Base-by-base conservation (phyloP, 2,113 vertebrate genomes). In the Acanthochromis polyacanthus region DNA sequence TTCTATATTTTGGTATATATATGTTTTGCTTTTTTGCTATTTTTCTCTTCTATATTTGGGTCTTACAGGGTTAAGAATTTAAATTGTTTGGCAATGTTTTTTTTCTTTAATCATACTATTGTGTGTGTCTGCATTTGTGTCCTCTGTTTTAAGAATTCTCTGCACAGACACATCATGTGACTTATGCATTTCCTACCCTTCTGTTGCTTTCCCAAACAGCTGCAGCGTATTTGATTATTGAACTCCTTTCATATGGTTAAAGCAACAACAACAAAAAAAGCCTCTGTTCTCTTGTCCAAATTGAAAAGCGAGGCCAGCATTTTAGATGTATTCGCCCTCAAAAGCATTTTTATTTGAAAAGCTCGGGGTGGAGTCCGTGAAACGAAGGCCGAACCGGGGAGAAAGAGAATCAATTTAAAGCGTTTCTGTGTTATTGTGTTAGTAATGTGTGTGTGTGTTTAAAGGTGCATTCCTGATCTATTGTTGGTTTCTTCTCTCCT, bases 261-360 rank as follows among this genome's bases (percentile, higher is more conserved):
- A 14, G 28, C 32, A 52, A 70, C 25, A 71, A 40, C 30, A 1
- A 10, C 1, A 1, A 55, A 57, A 61, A 60, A 51, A 51, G 32
- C 30, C n/a, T 17, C 36, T 10, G 10, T 20, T 64, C 9, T 67
- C 12, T 20, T 17, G 20, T 25, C 16, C 38, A 4, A 69, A 72
- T 5, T 81, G 25, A 64, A 80, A 78, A 64, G 76, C 57, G 51
- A 80, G 82, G 88, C 66, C 60, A 19, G 5, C n/a, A 1, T 38
- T 60, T 75, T 45, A 25, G 60, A 12, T 11, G 14, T 15, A 10
- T 69, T 72, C 59, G 23, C 55, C 45, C 11, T 32, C 76, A 75
- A 10, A 16, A 60, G 40, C 38, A 0, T 10, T 63, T 65, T 16
- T 36, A 36, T 48, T 32, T 70, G 20, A 75, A 84, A 85, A 72